These are phyloP conservation scores for Acanthoscelides obtectus DNA, from an alignment of 2,888 invertebrate genomes.

Conservation along the genomic window DNA sequence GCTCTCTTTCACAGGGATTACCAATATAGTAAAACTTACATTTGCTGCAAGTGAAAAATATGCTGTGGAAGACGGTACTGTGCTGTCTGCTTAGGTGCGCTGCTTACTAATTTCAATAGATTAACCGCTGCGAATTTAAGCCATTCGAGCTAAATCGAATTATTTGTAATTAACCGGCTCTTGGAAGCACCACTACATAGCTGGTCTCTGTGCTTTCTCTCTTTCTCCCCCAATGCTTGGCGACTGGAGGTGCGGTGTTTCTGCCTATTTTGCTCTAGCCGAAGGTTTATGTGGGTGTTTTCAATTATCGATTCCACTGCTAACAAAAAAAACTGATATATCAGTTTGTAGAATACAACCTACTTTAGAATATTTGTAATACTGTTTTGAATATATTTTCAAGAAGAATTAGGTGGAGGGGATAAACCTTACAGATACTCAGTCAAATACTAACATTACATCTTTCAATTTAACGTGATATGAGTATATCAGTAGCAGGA, in stretches of 20 bases:
- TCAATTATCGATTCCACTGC: background rate
- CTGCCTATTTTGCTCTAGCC: conserved; percentile 22
- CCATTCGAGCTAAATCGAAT: conserved; percentile 49
- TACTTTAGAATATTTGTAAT: too few relatives aligned
- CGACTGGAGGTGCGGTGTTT: conserved; percentile 14
- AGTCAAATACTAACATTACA: too few relatives aligned
- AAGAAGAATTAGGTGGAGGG: too few relatives aligned
- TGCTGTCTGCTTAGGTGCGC: conserved; percentile 42
- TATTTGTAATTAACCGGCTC: conserved; percentile 50
- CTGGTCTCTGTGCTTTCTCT: conserved; percentile 7
- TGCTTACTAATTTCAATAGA: conserved; percentile 51
- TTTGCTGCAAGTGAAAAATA: too few relatives aligned
- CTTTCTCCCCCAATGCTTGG: background rate
- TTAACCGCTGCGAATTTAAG: conserved; percentile 48
- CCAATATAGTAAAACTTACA: too few relatives aligned
- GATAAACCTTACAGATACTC: too few relatives aligned
- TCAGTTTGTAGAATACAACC: too few relatives aligned
- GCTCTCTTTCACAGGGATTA: too few relatives aligned
- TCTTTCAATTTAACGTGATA: too few relatives aligned
- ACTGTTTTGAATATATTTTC: too few relatives aligned
- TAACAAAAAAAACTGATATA: too few relatives aligned
- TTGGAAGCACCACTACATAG: conserved; percentile 12
- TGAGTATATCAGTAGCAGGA: too few relatives aligned
- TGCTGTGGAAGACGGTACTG: background rate
- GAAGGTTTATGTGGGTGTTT: conserved; percentile 29